Evolutionary conservation across 2,888 invertebrate genomes (phyloP).

Genomic region (Sarcophaga caerulescens): DNA sequence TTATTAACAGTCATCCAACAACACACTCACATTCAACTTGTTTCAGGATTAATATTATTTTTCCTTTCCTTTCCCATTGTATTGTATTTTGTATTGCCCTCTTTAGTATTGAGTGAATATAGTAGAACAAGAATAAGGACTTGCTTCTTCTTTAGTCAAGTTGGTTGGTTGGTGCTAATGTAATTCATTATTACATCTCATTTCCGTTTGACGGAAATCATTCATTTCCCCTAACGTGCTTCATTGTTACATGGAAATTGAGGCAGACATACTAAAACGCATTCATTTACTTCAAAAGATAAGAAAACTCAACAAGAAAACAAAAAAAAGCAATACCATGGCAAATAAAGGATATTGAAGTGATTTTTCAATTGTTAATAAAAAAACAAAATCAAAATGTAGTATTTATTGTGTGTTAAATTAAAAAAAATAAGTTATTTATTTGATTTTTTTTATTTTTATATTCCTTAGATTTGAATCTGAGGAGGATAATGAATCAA

Average conservation of each 20-base stretch:
- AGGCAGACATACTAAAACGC: conserved; percentile 3
- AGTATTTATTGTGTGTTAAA: not conserved
- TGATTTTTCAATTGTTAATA: conserved; percentile 73
- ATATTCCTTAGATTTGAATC: no score
- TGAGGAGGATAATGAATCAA: no score
- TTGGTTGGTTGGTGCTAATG: conserved; percentile 55
- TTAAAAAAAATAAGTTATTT: conserved; percentile 7
- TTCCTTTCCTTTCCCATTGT: conserved; percentile 4
- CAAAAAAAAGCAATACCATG: not conserved
- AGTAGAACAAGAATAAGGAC: no score
- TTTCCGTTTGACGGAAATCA: conserved; percentile 70
- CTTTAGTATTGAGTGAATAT: no score
- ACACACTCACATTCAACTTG: conserved; percentile 32
- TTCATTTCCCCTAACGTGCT: conserved; percentile 68
- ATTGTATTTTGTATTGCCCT: not conserved
- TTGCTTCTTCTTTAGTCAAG: not conserved
- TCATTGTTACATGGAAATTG: conserved; percentile 7
- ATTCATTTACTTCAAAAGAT: conserved; percentile 7
- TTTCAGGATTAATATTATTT: conserved; percentile 36
- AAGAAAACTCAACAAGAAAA: not conserved
- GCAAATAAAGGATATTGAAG: conserved; percentile 72
- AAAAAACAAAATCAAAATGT: no score
- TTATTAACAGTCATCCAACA: conserved; percentile 44
- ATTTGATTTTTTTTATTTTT: not conserved
- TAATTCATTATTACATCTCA: conserved; percentile 70